These are phyloP conservation scores for Thymelicus lineola DNA, from an alignment of 2,888 invertebrate species.

Conservation along the genomic window DNA sequence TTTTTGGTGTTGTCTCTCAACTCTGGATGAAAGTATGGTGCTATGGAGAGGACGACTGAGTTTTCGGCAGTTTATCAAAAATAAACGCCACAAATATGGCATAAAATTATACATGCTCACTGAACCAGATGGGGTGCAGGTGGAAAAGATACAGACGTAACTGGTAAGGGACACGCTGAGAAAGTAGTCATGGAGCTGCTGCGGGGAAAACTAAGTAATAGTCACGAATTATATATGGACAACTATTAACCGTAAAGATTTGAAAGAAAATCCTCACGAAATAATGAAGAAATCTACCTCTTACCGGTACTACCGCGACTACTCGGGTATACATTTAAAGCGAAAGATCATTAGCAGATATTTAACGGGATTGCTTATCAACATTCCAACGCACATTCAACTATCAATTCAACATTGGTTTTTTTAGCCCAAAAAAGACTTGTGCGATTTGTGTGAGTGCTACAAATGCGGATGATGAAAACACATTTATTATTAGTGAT, in stretches of 20 bases:
- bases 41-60: slow-evolving; percentile 24
- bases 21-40: slow-evolving; percentile 23
- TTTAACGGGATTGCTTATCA: slow-evolving; percentile 33
- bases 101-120: slow-evolving; percentile 39
- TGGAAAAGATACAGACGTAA: slow-evolving; percentile 23
- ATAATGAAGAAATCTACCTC: no score
- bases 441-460: slow-evolving; percentile 46
- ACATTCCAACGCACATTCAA: slow-evolving; percentile 48
- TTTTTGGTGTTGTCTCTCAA: no score
- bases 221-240: slow-evolving; percentile 33
- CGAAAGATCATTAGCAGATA: slow-evolving; percentile 46
- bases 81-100: slow-evolving; percentile 3
- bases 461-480: slow-evolving; percentile 22
- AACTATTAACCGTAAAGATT: no score
- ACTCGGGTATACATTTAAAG: slow-evolving; percentile 42
- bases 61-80: slow-evolving; percentile 25
- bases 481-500: no score
- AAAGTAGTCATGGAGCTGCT: slow-evolving; percentile 18
- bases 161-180: slow-evolving; percentile 19
- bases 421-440: slow-evolving; percentile 47
- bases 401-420: slow-evolving; percentile 46
- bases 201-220: neutral
- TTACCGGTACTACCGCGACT: no score
- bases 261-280: no score
- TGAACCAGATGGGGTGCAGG: slow-evolving; percentile 40